These are phyloP conservation scores for Anisognathus igniventris DNA, from an alignment of 2,797 vertebrate genomes.

Conservation along the genomic window DNA sequence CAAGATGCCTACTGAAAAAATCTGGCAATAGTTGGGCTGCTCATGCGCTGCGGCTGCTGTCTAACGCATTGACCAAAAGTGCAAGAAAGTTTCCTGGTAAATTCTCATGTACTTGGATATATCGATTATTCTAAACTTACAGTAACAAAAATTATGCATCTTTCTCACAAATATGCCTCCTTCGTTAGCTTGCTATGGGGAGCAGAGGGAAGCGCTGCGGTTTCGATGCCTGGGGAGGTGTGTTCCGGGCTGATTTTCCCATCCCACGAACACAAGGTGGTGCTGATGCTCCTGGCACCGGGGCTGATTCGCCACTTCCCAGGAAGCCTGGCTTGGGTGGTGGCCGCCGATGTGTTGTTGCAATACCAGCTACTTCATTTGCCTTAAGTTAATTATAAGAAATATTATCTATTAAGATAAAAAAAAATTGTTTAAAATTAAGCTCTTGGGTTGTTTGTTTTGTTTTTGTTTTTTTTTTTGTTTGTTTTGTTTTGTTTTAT, in stretches of 20 bases:
- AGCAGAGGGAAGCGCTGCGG: neutral
- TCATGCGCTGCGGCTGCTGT: fast-evolving
- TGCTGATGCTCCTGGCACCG: conserved; percentile 57
- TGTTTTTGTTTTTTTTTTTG: neutral
- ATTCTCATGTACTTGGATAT: neutral
- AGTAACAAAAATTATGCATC: fast-evolving
- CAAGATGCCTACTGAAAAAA: neutral
- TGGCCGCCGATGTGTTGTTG: neutral
- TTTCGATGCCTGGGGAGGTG: neutral
- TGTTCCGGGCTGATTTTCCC: neutral
- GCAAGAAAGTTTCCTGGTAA: too few species aligned
- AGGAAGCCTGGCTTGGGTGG: neutral
- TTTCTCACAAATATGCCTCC: neutral
- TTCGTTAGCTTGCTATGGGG: fast-evolving
- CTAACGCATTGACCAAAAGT: neutral
- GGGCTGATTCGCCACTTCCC: neutral
- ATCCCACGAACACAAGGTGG: conserved; percentile 53
- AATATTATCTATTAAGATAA: neutral
- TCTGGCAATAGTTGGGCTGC: neutral
- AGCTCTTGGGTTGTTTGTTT: neutral
- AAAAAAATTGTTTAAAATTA: neutral
- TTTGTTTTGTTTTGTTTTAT: too few species aligned
- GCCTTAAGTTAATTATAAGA: neutral
- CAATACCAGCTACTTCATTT: neutral
- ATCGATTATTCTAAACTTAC: neutral